These are phyloP conservation scores for Pedetes capensis DNA, from an alignment of 2,113 vertebrate genomes.

Conservation along the genomic window DNA sequence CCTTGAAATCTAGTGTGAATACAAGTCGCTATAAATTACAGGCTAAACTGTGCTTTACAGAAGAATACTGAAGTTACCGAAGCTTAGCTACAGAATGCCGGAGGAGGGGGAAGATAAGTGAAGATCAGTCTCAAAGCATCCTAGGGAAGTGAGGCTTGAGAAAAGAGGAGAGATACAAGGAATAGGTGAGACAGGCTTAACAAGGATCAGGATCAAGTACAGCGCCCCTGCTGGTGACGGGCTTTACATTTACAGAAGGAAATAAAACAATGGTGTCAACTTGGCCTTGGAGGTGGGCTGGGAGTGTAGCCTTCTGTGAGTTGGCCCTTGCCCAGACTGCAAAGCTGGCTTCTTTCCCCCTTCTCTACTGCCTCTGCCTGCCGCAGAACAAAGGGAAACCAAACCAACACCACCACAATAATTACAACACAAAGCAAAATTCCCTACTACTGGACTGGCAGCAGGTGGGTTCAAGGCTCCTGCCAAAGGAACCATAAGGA, in stretches of 20 bases:
- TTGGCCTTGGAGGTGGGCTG: too few relatives aligned
- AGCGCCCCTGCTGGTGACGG: background rate
- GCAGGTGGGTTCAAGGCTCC: background rate
- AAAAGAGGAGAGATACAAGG: background rate
- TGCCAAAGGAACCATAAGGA: slow-evolving; percentile 28
- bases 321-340: fast-evolving
- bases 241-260: background rate
- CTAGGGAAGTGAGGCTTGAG: background rate
- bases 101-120: background rate
- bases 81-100: background rate
- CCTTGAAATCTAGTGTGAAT: slow-evolving; percentile 41
- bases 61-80: background rate
- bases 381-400: background rate
- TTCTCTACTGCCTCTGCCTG: background rate
- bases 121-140: background rate
- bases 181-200: fast-evolving
- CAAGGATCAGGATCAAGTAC: fast-evolving
- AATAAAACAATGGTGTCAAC: fast-evolving
- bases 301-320: too few relatives aligned
- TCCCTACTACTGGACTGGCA: background rate
- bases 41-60: slow-evolving; percentile 2
- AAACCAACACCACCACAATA: background rate
- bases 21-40: slow-evolving; percentile 34
- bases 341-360: background rate
- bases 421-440: background rate